Conservation (phyloP, 2,797 vertebrate species). For the Phoeniculus purpureus region DNA sequence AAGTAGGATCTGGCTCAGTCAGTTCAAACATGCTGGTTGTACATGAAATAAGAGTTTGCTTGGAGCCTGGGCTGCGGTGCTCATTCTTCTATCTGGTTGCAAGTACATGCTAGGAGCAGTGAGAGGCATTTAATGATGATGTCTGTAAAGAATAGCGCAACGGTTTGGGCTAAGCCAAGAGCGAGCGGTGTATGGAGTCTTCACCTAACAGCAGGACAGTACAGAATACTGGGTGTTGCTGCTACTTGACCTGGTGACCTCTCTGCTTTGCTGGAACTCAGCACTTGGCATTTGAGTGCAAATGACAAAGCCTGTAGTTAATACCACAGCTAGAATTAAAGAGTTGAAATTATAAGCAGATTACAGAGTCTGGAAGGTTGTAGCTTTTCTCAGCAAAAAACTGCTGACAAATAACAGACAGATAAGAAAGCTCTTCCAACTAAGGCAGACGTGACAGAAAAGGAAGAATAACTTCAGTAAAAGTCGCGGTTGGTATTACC, state of each 20-base stretch:
- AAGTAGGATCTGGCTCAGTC: not conserved
- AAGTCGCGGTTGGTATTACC: conserved; percentile 11
- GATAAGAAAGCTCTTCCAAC: conserved; percentile 36
- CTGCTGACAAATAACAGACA: not conserved
- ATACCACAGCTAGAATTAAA: not conserved
- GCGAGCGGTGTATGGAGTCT: not conserved
- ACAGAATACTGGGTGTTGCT: not conserved
- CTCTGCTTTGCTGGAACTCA: not conserved
- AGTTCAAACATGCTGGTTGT: not conserved
- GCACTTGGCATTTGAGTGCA: not conserved
- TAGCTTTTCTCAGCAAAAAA: conserved; percentile 11
- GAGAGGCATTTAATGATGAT: not conserved
- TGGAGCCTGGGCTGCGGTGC: not conserved
- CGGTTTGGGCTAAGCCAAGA: not conserved
- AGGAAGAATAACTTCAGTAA: conserved; percentile 32
- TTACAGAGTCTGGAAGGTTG: not conserved
- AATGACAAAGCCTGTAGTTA: not conserved
- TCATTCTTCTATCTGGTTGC: not conserved
- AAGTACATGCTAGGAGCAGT: not conserved
- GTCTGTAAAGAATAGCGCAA: not conserved
- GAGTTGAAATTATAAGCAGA: not conserved
- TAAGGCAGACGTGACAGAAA: conserved; percentile 40
- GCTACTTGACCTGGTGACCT: not conserved
- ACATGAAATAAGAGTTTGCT: conserved; percentile 11
- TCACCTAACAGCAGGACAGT: not conserved